Evolutionary conservation across 2,888 invertebrate species (phyloP), one percentile per base, ranked within the genome.

Genomic region (Aleiodes leptofemur): DNA sequence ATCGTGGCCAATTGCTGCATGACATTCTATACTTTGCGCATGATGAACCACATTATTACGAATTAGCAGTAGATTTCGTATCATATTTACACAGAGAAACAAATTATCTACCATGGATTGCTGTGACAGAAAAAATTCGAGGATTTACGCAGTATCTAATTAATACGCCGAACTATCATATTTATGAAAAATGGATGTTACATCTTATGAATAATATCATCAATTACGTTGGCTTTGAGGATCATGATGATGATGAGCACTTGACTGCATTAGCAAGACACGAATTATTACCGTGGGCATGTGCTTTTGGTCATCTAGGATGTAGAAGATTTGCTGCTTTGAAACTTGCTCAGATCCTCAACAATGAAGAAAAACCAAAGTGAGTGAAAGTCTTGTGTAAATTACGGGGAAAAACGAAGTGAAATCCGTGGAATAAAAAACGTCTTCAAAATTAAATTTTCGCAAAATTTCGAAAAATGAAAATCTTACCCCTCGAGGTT

Each of bases 61-160:
- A 76, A 16, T 7, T 69, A 61, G 31, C 72, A 7, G n/a, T 76
- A 11, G 76, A 76, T 23, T 50, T 76, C 4, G 29, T 48, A 7
- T 14, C n/a, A 1, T 97, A 96, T 90, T 90, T 97, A 78, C 88
- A 90, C 72, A 89, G 91, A 11, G 95, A 96, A 88, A 91, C 89
- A 0, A 92, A 94, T n/a, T 96, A 95, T 83, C 90, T 95, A n/a
- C 96, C 97, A 0, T 97, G 96, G 97, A 90, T 91, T 4, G 91
- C 86, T 2, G 83, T 84, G n/a, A 6, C 29, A 0, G 2, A 29
- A 53, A 14, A 53, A 6, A 57, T 76, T 1, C 53, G 61, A 5
- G 13, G 6, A 3, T 90, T 92, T 56, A 90, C 86, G 43, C 90
- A 88, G 0, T 88, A 91, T 29, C 82, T 82, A 2, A 91, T 85